Base-by-base conservation (phyloP, 2,113 vertebrate genomes). In the Sakesphorus luctuosus region DNA sequence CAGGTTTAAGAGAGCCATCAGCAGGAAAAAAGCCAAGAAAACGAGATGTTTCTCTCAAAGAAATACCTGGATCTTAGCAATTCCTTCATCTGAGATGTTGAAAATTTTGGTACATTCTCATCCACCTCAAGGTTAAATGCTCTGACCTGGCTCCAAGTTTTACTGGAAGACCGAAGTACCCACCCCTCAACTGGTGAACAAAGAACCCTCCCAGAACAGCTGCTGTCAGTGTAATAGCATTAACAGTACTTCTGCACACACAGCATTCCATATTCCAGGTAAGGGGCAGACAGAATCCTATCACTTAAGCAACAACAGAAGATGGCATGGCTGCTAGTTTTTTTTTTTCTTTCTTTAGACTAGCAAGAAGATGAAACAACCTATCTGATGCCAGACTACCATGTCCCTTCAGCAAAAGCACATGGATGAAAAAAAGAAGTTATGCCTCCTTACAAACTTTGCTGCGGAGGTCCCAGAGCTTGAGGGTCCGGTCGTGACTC, bases 381-480 rank as follows among this genome's bases (percentile, higher is more conserved):
- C 35, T 47, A 38, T 35, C 24, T 75, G 40, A 47, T 33, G 25
- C n/a, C 55, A 89, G 36, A 47, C 29, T 78, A 28, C 20, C 52
- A 44, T 3, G 28, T 29, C 66, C 16, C 56, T 29, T 56, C 36
- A 62, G 18, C 1, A 11, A 49, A 81, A 62, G 53, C 87, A 73
- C 38, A 74, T 1, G 4, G 16, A 63, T 5, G 11, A 47, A 55
- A 94, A 26, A 58, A 29, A 91, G 28, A 82, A 95, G 47, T n/a
- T 4, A 18, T 15, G 65, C 35, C 75, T 96, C 93, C 99, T 98
- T 99, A 99, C 99, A 99, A 97, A 99, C 99, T 99, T 99, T 99
- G 98, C 99, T 99, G 97, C 99, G 99, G 33, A 99, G 98, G 93
- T 99, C 99, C 99, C 99, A 99, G 56, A 99, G 99, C 87, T 99